phyloP scores from a whole-genome alignment of 2,888 invertebrate species.

The Gryllus longicercus region DNA sequence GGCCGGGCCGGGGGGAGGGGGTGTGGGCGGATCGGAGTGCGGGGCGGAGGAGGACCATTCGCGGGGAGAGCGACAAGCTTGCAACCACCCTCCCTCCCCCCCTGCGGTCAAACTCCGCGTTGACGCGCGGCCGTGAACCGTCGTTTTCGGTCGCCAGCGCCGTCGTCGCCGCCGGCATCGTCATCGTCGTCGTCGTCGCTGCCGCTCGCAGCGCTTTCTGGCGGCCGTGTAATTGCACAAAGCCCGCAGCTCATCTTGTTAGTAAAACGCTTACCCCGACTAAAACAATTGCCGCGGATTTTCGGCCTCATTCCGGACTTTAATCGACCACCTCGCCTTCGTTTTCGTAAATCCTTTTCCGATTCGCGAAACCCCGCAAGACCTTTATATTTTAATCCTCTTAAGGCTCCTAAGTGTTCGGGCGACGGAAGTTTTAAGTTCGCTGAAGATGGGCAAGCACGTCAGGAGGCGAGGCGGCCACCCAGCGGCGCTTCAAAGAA shows the following conservation, averaged over 20 bases:
- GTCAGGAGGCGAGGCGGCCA: not conserved
- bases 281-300: slow-evolving; percentile 17
- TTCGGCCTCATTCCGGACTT: not conserved
- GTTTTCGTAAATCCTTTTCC: slow-evolving; percentile 9
- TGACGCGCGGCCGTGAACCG: not conserved
- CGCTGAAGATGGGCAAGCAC: not conserved
- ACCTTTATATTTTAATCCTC: slow-evolving; percentile 8
- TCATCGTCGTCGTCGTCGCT: not conserved
- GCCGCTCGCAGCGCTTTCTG: not conserved
- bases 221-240: slow-evolving; percentile 10
- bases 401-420: not conserved
- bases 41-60: too few species aligned
- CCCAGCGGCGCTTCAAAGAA: too few species aligned
- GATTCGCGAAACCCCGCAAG: slow-evolving; percentile 17
- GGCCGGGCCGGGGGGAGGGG: not conserved
- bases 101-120: not conserved
- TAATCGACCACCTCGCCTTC: not conserved
- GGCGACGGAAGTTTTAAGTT: slow-evolving; percentile 17
- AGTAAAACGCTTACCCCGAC: slow-evolving; percentile 1
- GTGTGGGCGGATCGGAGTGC: not conserved
- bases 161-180: not conserved
- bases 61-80: too few species aligned
- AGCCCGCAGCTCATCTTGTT: slow-evolving; percentile 10
- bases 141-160: not conserved
- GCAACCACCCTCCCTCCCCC: not conserved